A percentile compares a stretch with the other conserved stretches of the same genome.
These are phyloP conservation scores for Hololepta plana DNA, from an alignment of 2,888 invertebrate species.

Conservation along the genomic window DNA sequence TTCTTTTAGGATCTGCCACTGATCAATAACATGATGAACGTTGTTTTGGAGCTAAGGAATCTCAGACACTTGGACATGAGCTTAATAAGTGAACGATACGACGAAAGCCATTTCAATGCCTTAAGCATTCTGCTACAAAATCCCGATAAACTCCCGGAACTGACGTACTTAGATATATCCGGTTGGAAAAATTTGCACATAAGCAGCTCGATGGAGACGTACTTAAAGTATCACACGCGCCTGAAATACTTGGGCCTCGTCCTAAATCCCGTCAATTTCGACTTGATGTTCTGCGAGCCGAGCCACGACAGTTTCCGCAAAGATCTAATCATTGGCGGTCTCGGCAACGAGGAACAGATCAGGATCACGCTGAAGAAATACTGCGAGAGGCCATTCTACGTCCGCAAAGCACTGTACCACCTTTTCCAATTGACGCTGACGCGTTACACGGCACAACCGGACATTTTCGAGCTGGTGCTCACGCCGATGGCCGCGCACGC, in stretches of 20 bases:
- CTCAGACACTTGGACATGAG: conserved; percentile 23
- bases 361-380: conserved; percentile 38
- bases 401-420: conserved; percentile 48
- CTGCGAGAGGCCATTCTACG: conserved; percentile 34
- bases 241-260: conserved; percentile 23
- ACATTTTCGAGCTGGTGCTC: conserved; percentile 40
- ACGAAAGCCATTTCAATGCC: conserved; percentile 17
- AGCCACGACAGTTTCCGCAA: conserved; percentile 12
- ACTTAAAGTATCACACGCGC: conserved; percentile 18
- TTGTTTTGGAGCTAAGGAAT: conserved; percentile 15
- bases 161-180: conserved; percentile 44
- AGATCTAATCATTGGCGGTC: conserved; percentile 15
- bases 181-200: too few relatives aligned
- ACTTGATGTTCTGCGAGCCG: conserved; percentile 16
- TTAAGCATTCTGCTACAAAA: conserved; percentile 28
- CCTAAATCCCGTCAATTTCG: conserved; percentile 18
- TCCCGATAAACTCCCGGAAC: conserved; percentile 30
- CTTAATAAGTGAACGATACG: conserved; percentile 19
- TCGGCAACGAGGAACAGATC: conserved; percentile 22
- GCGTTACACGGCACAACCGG: conserved; percentile 35
- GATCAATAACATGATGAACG: conserved; percentile 12
- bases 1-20: conserved; percentile 10
- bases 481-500: conserved; percentile 30
- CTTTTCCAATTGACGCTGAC: conserved; percentile 32
- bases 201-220: conserved; percentile 14